Evolutionary conservation across 2,888 invertebrate species (phyloP).

Genomic region (Himalopsyche japonica): DNA sequence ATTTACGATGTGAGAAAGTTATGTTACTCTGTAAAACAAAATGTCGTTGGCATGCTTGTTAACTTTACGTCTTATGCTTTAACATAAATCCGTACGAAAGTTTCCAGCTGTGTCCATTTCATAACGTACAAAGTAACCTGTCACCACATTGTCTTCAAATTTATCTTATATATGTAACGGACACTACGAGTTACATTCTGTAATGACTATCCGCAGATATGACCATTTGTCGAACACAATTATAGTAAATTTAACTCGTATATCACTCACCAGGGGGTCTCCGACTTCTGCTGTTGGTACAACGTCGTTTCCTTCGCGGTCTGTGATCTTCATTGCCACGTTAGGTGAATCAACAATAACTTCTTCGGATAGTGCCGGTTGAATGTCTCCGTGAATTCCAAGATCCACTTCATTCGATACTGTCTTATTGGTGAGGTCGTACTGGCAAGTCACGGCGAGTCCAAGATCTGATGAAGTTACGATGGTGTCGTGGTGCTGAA

Average conservation of each 20-base stretch:
- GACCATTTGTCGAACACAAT: neutral
- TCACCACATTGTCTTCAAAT: too few relatives aligned
- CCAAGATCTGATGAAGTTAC: constrained; percentile 94
- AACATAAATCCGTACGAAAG: too few relatives aligned
- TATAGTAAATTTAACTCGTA: neutral
- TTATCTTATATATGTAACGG: too few relatives aligned
- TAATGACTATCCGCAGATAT: neutral
- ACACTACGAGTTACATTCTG: too few relatives aligned
- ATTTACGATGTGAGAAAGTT: too few relatives aligned
- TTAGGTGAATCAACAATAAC: constrained; percentile 93
- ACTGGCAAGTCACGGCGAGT: constrained; percentile 90
- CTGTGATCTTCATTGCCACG: constrained; percentile 91
- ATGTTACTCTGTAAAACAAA: too few relatives aligned
- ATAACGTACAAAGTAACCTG: too few relatives aligned
- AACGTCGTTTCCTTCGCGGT: constrained; percentile 80
- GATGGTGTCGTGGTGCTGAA: constrained; percentile 94
- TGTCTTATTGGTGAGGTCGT: constrained; percentile 91
- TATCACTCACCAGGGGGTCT: constrained; percentile 70
- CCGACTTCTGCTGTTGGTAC: constrained; percentile 90
- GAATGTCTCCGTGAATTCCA: constrained; percentile 86
- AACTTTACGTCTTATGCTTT: too few relatives aligned
- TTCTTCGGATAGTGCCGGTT: constrained; percentile 84
- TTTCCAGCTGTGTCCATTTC: too few relatives aligned
- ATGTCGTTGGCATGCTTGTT: too few relatives aligned
- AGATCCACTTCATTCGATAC: constrained; percentile 91